Evolutionary conservation across 1,140 invertebrate species (phyloP), one percentile per base, ranked within the genome.

Genomic region (Onthophagus taurus): DNA sequence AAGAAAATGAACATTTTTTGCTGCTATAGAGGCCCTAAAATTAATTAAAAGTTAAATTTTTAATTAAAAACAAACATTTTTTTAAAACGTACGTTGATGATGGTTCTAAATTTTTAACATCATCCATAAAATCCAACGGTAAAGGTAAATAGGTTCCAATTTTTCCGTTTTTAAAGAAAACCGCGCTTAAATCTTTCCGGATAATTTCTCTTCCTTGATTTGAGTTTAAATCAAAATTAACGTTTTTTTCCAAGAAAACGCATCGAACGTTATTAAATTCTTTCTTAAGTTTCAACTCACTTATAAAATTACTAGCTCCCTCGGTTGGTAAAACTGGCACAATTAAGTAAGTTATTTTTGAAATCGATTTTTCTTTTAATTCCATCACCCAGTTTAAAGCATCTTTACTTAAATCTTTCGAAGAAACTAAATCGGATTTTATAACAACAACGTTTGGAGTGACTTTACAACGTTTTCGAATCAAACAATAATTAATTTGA

Each of bases 381-480:
- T 64, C 56, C 2, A 45, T 33, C 5, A 57, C 52, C 62, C 62
- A 64, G 3, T 46, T 5, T 8, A 50, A 26, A 3, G 53, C 51
- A 1, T 44, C 46, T 18, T 54, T 51, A 7, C 48, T 41, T 3
- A 64, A 42, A 35, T 63, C 59, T 53, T 58, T 59, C 5, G 50
- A 41, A 17, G 51, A 58, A 9, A 64, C 39, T 7, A 52, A 54
- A n/a, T 60, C 55, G 1, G 46, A 51, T 49, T 61, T 59, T 1
- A 61, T 49, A 9, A 42, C 12, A 14, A 64, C 44, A 11, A 57
- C 24, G 13, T 35, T 46, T 26, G 50, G 5, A 5, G 24, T 31
- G 5, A 12, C 6, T 7, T 26, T n/a, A 39, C 43, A 41, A 50
- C 58, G 54, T 48, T 52, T 57, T 19, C 44, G 49, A 8, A 60